A percentile compares a stretch with the other conserved stretches of the same genome.
These are phyloP conservation scores for Archips crataeganus DNA, from an alignment of 2,888 invertebrate species.

Conservation along the genomic window DNA sequence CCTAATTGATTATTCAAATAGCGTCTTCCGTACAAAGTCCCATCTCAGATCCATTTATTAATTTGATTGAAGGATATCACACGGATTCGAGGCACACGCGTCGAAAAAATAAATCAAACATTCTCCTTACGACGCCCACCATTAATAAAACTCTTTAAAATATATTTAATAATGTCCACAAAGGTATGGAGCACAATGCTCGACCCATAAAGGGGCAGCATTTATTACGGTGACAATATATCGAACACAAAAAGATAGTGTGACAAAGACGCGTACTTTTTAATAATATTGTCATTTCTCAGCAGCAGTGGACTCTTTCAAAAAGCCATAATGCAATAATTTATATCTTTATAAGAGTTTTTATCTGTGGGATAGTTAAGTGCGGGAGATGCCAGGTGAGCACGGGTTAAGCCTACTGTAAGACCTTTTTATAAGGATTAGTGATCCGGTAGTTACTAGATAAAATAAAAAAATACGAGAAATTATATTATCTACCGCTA, in stretches of 20 bases:
- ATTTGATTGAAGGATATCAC: slow-evolving; percentile 77
- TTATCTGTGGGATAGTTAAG: slow-evolving; percentile 77
- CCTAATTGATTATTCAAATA: slow-evolving; percentile 19
- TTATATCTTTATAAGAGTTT: slow-evolving; percentile 85
- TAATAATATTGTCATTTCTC: slow-evolving; percentile 87
- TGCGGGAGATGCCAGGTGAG: slow-evolving; percentile 74
- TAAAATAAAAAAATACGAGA: not conserved
- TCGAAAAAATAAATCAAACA: slow-evolving; percentile 85
- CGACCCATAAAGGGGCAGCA: slow-evolving; percentile 83
- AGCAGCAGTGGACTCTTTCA: slow-evolving; percentile 86
- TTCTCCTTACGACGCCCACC: slow-evolving; percentile 81
- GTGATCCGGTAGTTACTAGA: slow-evolving; percentile 31
- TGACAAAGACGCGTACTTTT: slow-evolving; percentile 85
- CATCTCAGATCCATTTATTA: slow-evolving; percentile 48
- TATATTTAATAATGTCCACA: slow-evolving; percentile 86
- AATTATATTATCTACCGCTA: not conserved
- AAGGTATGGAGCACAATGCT: slow-evolving; percentile 81
- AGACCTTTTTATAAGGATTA: slow-evolving; percentile 41
- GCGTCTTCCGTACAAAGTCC: slow-evolving; percentile 9
- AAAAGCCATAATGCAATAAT: slow-evolving; percentile 85
- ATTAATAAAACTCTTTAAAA: slow-evolving; percentile 86
- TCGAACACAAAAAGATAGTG: slow-evolving; percentile 85
- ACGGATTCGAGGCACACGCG: slow-evolving; percentile 78
- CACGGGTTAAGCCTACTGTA: slow-evolving; percentile 72
- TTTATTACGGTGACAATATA: slow-evolving; percentile 86